Percentiles rank a stretch among this genome's conserved stretches.
Evolutionary conservation across 2,797 vertebrate genomes (phyloP).

Genomic region (Dipus sagitta): DNA sequence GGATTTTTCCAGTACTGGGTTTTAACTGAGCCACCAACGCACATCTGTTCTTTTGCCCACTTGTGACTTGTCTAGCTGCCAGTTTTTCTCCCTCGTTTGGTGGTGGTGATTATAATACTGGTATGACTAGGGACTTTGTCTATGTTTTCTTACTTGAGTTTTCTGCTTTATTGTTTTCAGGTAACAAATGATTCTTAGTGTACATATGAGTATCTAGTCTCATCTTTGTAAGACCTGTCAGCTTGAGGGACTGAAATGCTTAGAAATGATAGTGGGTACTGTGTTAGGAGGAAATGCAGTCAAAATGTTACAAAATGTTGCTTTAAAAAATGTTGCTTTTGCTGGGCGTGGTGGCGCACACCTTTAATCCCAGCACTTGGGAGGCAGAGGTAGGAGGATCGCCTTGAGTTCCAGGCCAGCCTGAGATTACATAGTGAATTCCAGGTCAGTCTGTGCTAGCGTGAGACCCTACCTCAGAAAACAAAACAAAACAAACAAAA

Average conservation of each 20-base stretch:
- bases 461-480: no score
- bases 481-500: background rate
- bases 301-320: background rate
- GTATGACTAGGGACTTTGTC: slow-evolving; percentile 47
- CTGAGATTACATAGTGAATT: no score
- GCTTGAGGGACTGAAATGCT: slow-evolving; percentile 44
- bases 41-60: slow-evolving; percentile 65
- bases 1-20: slow-evolving; percentile 58
- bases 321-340: no score
- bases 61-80: slow-evolving; percentile 69
- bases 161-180: slow-evolving; percentile 62
- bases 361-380: no score
- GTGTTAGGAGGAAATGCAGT: slow-evolving; percentile 26
- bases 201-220: slow-evolving; percentile 56
- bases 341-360: no score
- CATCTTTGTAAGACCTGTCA: slow-evolving; percentile 21
- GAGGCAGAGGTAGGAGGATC: no score
- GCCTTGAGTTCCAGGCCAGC: no score
- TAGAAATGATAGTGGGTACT: slow-evolving; percentile 45
- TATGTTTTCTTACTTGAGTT: slow-evolving; percentile 52
- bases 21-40: slow-evolving; percentile 56
- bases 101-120: slow-evolving; percentile 35
- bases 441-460: no score
- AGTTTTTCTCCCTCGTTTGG: slow-evolving; percentile 63
- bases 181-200: slow-evolving; percentile 66